Evolutionary conservation across 2,113 vertebrate species (phyloP).

Genomic region (Recurvirostra avosetta): DNA sequence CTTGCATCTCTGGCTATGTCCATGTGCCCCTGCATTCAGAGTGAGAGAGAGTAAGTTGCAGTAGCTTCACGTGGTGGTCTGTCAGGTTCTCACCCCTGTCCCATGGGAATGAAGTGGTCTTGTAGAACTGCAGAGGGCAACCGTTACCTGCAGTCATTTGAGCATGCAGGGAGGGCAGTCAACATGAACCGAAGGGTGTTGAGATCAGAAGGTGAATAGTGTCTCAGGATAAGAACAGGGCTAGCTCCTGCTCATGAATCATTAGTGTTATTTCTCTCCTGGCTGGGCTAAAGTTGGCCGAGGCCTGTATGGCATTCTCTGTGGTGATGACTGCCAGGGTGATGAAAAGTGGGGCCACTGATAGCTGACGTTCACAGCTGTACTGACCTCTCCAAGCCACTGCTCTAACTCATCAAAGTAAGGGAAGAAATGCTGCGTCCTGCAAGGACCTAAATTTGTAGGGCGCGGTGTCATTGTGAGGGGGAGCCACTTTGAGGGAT

Average conservation of each 20-base stretch:
- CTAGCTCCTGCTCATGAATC: background rate
- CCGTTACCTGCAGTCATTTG: background rate
- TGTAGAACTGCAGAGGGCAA: background rate
- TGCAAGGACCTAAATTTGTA: background rate
- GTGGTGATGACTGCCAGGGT: background rate
- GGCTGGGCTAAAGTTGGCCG: background rate
- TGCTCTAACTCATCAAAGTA: background rate
- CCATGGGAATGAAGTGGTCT: background rate
- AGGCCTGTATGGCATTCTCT: accelerated
- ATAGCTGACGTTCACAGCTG: background rate
- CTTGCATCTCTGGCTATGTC: background rate
- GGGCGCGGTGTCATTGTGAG: background rate
- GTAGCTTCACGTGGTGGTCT: background rate
- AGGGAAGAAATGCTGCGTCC: background rate
- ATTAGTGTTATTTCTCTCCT: background rate
- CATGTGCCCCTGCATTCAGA: background rate
- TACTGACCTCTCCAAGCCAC: background rate
- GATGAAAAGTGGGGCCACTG: too few relatives aligned
- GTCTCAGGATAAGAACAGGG: background rate
- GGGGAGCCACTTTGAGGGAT: background rate
- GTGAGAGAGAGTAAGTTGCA: background rate
- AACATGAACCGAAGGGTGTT: background rate
- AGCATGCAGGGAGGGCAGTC: accelerated
- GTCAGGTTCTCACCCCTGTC: background rate
- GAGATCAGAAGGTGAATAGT: background rate